Conservation (phyloP, 2,888 invertebrate species). For the Apodemia zela region DNA sequence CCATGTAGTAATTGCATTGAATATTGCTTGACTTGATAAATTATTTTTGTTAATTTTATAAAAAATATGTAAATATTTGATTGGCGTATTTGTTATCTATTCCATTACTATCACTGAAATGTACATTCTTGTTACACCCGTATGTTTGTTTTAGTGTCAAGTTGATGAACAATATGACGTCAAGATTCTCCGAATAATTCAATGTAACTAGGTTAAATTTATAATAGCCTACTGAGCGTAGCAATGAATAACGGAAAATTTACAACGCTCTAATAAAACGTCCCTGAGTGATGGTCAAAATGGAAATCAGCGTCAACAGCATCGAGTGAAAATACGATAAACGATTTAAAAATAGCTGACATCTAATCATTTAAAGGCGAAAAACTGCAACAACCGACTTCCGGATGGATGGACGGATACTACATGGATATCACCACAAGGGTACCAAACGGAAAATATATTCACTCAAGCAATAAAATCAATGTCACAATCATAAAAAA, state of each 20-base stretch:
- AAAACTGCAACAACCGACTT: background rate
- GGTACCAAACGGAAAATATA: too few species aligned
- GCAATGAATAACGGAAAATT: slow-evolving; percentile 17
- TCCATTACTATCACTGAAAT: background rate
- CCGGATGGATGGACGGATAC: too few species aligned
- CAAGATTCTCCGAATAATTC: slow-evolving; percentile 13
- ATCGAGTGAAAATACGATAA: background rate
- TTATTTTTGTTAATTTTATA: too few species aligned
- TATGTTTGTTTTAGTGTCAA: slow-evolving; percentile 5
- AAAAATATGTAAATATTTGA: too few species aligned
- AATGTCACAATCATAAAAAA: too few species aligned
- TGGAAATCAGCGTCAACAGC: slow-evolving; percentile 8
- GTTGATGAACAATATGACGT: slow-evolving; percentile 6
- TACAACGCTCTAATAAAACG: slow-evolving; percentile 18
- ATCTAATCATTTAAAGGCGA: background rate
- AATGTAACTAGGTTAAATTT: slow-evolving; percentile 16
- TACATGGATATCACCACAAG: too few species aligned
- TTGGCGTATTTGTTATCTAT: too few species aligned
- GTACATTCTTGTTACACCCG: background rate
- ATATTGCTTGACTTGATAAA: too few species aligned
- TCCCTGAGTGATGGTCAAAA: slow-evolving; percentile 12
- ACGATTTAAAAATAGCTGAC: background rate
- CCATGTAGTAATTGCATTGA: too few species aligned
- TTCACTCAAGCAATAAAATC: too few species aligned
- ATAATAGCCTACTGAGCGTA: slow-evolving; percentile 14